Conservation (phyloP, 2,888 invertebrate species). For the Fragum whitleyi region DNA sequence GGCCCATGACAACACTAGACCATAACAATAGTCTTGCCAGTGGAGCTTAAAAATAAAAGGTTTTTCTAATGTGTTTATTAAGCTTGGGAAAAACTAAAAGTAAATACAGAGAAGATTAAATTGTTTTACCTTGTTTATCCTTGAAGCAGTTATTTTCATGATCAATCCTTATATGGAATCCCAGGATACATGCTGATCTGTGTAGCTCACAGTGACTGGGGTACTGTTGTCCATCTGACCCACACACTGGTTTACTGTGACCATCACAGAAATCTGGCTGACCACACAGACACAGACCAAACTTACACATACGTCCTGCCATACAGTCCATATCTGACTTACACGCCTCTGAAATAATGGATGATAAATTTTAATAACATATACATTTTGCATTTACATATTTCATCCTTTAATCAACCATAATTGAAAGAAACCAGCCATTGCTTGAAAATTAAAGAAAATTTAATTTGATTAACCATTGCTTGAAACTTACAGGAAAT, state of each 20-base stretch:
- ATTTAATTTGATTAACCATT: too few relatives aligned
- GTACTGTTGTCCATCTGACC: conserved; percentile 82
- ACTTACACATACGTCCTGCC: conserved; percentile 88
- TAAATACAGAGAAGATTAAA: background rate
- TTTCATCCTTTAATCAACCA: background rate
- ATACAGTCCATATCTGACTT: conserved; percentile 88
- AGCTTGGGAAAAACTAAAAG: too few relatives aligned
- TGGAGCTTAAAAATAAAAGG: too few relatives aligned
- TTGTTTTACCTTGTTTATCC: conserved; percentile 5
- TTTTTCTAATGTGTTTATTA: too few relatives aligned
- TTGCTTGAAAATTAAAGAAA: too few relatives aligned
- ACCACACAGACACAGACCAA: conserved; percentile 88
- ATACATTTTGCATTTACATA: too few relatives aligned
- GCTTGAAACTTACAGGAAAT: too few relatives aligned
- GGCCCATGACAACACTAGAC: too few relatives aligned
- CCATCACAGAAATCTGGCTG: conserved; percentile 76
- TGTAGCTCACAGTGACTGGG: conserved; percentile 84
- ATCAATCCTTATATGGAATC: conserved; percentile 80
- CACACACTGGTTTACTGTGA: conserved; percentile 83
- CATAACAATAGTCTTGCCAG: too few relatives aligned
- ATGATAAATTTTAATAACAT: background rate
- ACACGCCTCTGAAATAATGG: conserved; percentile 87
- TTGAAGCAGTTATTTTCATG: conserved; percentile 43
- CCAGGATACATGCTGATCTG: conserved; percentile 81
- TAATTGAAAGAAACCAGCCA: background rate